Base-by-base conservation (phyloP, 2,797 vertebrate species). In the Heterohyrax brucei region DNA sequence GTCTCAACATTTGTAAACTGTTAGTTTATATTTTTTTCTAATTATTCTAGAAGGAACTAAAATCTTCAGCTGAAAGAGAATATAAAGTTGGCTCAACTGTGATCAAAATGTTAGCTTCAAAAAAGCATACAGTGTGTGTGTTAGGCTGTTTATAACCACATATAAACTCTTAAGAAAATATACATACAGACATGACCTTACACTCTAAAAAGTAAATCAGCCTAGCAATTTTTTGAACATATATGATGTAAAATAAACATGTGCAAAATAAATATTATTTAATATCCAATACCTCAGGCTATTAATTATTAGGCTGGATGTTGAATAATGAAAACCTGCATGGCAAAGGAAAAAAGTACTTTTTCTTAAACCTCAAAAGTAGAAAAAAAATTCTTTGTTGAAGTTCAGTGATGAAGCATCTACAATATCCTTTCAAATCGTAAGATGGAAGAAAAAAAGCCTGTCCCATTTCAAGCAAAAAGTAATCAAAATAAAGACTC, bases 331-430 rank as follows among this genome's bases (percentile, higher is more conserved):
- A 94, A 91, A 96, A 89, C 94, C 90, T 91, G 88, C 97, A 93
- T 95, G 84, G 50, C 79, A 1, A 19, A 94, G 44, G 93, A 97
- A 98, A 97, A 92, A 48, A 59, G 93, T 87, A 94, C 93, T 93
- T 98, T 97, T 97, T 95, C 94, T 94, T 89, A 96, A 97, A 98
- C 96, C 98, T 98, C 95, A 98, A 97, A 98, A 98, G 96, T 96
- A 96, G 82, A 53, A 92, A 94, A 94, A 98, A 97, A 95, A 79
- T 66, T 95, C 87, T 94, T 95, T 97, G 95, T 97, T 96, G 80
- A 98, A 98, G 95, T 98, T 98, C 72, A 94, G 96, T 46, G 85
- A 96, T 96, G 90, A 98, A 98, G 90, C 93, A 98, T 94, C 97
- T 97, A 98, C 82, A 98, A 95, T 97, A 97, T 97, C 96, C 96